Conservation (phyloP, 2,888 invertebrate genomes). For the Nemoura dubitans region DNA sequence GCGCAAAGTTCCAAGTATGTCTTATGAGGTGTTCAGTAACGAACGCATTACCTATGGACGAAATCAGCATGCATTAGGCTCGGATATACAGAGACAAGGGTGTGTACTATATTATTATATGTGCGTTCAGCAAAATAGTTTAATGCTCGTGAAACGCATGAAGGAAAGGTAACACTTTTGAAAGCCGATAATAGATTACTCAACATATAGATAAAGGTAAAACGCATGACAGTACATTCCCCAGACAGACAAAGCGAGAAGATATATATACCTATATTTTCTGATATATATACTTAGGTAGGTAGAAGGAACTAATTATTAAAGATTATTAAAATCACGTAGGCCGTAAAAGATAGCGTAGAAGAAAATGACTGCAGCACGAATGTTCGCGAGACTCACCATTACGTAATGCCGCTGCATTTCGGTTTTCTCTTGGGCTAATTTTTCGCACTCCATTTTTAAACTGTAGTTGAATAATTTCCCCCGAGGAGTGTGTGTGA, state of each 20-base stretch:
- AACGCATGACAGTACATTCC: not conserved
- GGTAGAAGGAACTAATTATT: constrained; percentile 5
- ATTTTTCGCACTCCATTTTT: constrained; percentile 86
- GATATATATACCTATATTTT: not conserved
- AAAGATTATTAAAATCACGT: not conserved
- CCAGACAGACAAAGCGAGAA: not conserved
- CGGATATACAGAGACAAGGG: no score
- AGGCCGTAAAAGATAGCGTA: not conserved
- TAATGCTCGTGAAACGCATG: no score
- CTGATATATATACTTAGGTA: not conserved
- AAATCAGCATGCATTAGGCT: not conserved
- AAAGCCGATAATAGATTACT: not conserved
- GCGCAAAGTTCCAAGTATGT: not conserved
- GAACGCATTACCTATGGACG: not conserved
- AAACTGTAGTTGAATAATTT: constrained; percentile 65
- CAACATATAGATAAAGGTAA: not conserved
- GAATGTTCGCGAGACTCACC: constrained; percentile 66
- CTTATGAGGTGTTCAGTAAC: not conserved
- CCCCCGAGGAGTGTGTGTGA: constrained; percentile 37
- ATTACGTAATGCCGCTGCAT: constrained; percentile 90
- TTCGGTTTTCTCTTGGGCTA: constrained; percentile 86
- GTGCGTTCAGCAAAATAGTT: no score
- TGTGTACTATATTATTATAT: no score
- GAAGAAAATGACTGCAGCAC: constrained; percentile 25
- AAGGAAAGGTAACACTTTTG: not conserved